Base-by-base conservation (phyloP, 2,113 vertebrate genomes). In the Pelobates fuscus region DNA sequence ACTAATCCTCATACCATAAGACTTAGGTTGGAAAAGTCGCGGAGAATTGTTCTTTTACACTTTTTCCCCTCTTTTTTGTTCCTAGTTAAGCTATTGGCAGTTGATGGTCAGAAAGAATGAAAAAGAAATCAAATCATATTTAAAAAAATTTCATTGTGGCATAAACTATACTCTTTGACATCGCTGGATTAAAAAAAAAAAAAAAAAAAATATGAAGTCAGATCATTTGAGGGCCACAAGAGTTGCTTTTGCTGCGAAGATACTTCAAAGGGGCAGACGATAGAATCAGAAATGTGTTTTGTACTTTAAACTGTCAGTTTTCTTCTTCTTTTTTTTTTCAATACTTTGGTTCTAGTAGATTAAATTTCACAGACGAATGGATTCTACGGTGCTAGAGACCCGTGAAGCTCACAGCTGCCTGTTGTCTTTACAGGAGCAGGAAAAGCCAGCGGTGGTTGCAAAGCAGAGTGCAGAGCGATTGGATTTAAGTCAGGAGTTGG, bases 331-430 rank as follows among this genome's bases (percentile, higher is more conserved):
- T 8, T 6, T 1, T 25, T 18, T 2, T 12, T 30, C 66, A 7
- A 12, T 15, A 37, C 29, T 8, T 32, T 30, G n/a, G 67, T 69
- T 69, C 49, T 57, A 57, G 6, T 58, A 57, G 67, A 69, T 69
- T 41, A 27, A 37, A 57, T 57, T 69, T 58, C 67, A 41, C 27
- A 58, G 67, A 26, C 67, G 14, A 37, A 69, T 69, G 67, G 67
- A 69, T 37, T 37, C 20, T 37, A 18, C 8, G 21, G 61, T 12
- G 30, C 5, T 14, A 37, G 49, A 21, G 27, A 21, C 10, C 62
- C 10, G 24, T 7, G 62, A 23, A 65, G n/a, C 27, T 57, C 29
- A 57, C 27, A 41, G 66, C 49, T 57, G 52, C 49, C 20, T 21
- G 27, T 37, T 25, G 27, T 24, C n/a, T 41, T 32, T 29, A 41